Evolutionary conservation across 1,140 invertebrate species (phyloP).

Genomic region (Dryas iulia): DNA sequence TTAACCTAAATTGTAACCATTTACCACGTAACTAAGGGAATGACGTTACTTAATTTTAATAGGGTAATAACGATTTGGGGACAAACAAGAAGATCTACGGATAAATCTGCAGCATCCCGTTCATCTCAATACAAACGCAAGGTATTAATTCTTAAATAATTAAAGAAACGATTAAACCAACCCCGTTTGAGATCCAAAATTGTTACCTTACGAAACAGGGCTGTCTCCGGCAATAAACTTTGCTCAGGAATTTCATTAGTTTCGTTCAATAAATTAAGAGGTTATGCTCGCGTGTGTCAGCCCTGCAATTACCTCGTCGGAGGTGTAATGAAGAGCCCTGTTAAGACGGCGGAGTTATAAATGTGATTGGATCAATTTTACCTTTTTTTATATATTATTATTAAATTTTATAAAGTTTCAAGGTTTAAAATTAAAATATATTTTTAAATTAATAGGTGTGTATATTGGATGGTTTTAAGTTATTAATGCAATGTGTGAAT

Average conservation of each 20-base stretch:
- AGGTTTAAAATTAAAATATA: no score
- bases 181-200: conserved; percentile 60
- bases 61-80: conserved; percentile 2
- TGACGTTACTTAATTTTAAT: not conserved
- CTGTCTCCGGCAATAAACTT: conserved; percentile 73
- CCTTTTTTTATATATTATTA: not conserved
- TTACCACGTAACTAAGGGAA: not conserved
- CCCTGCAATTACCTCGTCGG: conserved; percentile 73
- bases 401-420: not conserved
- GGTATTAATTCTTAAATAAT: conserved; percentile 70
- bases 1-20: not conserved
- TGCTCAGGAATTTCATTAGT: conserved; percentile 78
- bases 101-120: conserved; percentile 38
- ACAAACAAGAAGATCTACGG: conserved; percentile 16
- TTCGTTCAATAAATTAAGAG: conserved; percentile 80
- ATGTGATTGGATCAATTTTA: conserved; percentile 33
- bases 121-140: conserved; percentile 35
- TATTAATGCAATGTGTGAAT: no score
- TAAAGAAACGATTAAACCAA: conserved; percentile 72
- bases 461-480: no score
- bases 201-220: conserved; percentile 65
- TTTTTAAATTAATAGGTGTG: no score
- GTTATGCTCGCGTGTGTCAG: conserved; percentile 77
- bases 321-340: conserved; percentile 70
- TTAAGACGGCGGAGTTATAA: conserved; percentile 47